A percentile compares a stretch with the other conserved stretches of the same genome.
These are phyloP conservation scores for Sylvietta virens DNA, from an alignment of 2,113 vertebrate genomes.

Conservation along the genomic window DNA sequence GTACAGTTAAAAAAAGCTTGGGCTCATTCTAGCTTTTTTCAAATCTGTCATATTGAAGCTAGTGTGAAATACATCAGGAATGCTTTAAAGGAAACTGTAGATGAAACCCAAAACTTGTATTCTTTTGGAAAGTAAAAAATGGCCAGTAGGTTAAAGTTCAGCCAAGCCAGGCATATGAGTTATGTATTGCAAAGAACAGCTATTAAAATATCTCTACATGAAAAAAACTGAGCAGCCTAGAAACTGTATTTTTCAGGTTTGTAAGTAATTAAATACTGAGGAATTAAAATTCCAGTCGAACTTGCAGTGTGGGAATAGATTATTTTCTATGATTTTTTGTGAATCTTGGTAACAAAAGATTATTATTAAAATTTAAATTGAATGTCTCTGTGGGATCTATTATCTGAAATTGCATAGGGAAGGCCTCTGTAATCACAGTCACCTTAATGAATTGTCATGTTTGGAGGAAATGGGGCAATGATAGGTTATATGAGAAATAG, in stretches of 20 bases:
- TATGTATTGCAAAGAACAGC: not conserved
- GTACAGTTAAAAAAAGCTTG: not conserved
- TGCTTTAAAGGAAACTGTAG: not conserved
- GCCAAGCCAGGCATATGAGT: not conserved
- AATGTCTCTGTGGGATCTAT: not conserved
- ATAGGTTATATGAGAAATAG: not conserved
- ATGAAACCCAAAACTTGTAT: not conserved
- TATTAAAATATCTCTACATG: not conserved
- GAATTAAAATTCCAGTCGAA: not conserved
- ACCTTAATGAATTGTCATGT: not conserved
- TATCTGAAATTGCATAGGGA: not conserved
- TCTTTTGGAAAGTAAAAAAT: not conserved
- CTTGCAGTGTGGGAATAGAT: not conserved
- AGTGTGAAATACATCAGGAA: not conserved
- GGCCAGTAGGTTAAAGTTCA: not conserved
- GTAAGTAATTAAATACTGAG: not conserved
- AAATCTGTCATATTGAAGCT: not conserved
- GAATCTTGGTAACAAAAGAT: not conserved
- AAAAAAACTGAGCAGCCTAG: not conserved
- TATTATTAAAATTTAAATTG: not conserved
- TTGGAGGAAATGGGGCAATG: not conserved
- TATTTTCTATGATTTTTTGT: not conserved
- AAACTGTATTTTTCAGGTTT: not conserved
- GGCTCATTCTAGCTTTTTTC: not conserved
- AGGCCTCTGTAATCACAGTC: not conserved